phyloP scores from a whole-genome alignment of 1,140 invertebrate species.

The Ptiloglossa arizonensis region DNA sequence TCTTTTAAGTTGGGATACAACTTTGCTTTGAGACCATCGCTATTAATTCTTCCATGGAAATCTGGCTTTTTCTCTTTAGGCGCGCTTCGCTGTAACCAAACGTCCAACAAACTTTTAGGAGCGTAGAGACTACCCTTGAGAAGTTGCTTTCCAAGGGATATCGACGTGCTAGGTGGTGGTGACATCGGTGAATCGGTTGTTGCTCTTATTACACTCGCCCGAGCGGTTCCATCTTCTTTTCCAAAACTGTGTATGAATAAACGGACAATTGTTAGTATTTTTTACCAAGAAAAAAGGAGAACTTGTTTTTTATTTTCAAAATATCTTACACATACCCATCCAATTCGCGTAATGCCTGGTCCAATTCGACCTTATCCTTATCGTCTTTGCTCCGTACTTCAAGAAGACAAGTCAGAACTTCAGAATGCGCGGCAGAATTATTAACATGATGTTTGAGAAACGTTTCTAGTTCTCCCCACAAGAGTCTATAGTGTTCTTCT shows the following conservation, averaged over 20 bases:
- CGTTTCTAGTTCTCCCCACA: slow-evolving; percentile 95
- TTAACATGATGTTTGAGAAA: slow-evolving; percentile 89
- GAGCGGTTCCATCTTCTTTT: slow-evolving; percentile 81
- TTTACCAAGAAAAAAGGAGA: neutral
- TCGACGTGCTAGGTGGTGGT: slow-evolving; percentile 83
- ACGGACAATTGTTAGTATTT: neutral
- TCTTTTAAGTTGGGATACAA: slow-evolving; percentile 90
- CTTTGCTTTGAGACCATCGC: slow-evolving; percentile 87
- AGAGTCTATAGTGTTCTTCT: slow-evolving; percentile 94
- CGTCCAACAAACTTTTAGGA: slow-evolving; percentile 85
- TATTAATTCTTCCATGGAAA: slow-evolving; percentile 89
- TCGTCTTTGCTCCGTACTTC: slow-evolving; percentile 88
- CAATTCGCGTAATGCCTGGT: slow-evolving; percentile 84
- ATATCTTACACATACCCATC: slow-evolving; percentile 81
- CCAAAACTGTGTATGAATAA: slow-evolving; percentile 65
- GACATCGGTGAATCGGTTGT: slow-evolving; percentile 92
- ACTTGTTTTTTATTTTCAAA: neutral
- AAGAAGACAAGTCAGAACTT: slow-evolving; percentile 91
- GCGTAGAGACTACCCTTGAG: slow-evolving; percentile 70
- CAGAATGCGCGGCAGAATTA: slow-evolving; percentile 86
- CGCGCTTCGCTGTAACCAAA: slow-evolving; percentile 82
- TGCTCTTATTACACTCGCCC: slow-evolving; percentile 88
- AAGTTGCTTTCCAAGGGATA: slow-evolving; percentile 73
- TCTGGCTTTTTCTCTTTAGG: slow-evolving; percentile 86
- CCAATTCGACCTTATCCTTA: slow-evolving; percentile 86